Evolutionary conservation across 2,113 vertebrate species (phyloP).

Genomic region (Lucifuga dentata): DNA sequence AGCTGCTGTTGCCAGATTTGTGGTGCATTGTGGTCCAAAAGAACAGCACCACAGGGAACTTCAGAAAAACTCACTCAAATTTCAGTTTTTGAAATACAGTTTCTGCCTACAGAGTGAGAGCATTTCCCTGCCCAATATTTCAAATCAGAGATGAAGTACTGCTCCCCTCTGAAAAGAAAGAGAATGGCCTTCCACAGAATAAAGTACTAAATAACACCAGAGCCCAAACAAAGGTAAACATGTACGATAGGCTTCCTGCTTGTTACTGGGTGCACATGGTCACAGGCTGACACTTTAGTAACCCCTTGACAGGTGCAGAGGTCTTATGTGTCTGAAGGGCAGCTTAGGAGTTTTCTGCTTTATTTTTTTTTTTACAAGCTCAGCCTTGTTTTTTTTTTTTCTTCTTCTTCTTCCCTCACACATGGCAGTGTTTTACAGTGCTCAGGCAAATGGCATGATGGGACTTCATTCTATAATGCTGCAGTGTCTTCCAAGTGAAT

Average conservation of each 20-base stretch:
- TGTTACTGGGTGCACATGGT: constrained; percentile 56
- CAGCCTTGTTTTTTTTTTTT: constrained; percentile 40
- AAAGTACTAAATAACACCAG: constrained; percentile 46
- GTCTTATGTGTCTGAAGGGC: constrained; percentile 65
- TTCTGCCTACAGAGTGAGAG: constrained; percentile 48
- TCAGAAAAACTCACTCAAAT: constrained; percentile 76
- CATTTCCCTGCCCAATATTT: constrained; percentile 75
- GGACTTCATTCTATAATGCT: constrained; percentile 42
- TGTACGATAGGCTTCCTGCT: constrained; percentile 36
- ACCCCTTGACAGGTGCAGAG: constrained; percentile 77
- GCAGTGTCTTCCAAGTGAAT: constrained; percentile 30
- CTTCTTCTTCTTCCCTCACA: constrained; percentile 54
- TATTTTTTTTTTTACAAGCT: constrained; percentile 65
- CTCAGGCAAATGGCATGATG: constrained; percentile 61
- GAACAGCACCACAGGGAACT: constrained; percentile 80
- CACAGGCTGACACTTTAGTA: constrained; percentile 64
- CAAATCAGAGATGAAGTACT: constrained; percentile 65
- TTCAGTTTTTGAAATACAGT: constrained; percentile 74
- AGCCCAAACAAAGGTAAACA: constrained; percentile 3
- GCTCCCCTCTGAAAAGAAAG: constrained; percentile 42
- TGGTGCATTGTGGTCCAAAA: constrained; percentile 78
- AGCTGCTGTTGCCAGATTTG: constrained; percentile 72
- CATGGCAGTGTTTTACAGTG: constrained; percentile 69
- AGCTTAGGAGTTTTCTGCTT: constrained; percentile 64
- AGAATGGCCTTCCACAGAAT: constrained; percentile 36